Base-by-base conservation (phyloP, 2,888 invertebrate genomes). In the Chrysodeixis includens region DNA sequence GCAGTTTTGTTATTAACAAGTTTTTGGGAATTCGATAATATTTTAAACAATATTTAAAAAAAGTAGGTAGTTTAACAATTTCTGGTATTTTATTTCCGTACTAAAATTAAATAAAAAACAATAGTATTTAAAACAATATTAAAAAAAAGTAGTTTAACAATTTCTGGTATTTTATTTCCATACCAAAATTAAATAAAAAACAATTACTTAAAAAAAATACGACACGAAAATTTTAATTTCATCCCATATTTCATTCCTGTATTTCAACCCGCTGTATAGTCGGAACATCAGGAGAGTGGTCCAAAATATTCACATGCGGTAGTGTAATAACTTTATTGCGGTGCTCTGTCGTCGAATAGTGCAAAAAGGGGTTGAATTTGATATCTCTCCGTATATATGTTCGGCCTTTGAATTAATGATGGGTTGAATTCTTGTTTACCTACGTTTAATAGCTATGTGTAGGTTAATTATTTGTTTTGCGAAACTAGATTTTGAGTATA, bases 251-350 rank as follows among this genome's bases (percentile, higher is more conserved):
- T 66, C 61, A 67, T 40, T 22, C 32, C 65, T 62, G 16, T 69
- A 62, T 70, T 81, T 60, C 66, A 72, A 65, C 81, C 12, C 65
- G 22, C 78, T 78, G 79, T 81, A 78, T 60, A 62, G 30, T 59
- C 52, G 26, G 40, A 40, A 22, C 52, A 70, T 66, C 61, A 57
- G 59, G 56, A 30, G 60, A 64, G 57, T 78, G 46, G 54, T 20
- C 35, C 67, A 32, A 72, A 81, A 78, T 69, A 81, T 76, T 70
- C 72, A 52, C 67, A 55, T 61, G 30, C 54, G 56, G 9, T 44
- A 30, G 65, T 59, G 70, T 79, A 74, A 79, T 79, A 79, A 74
- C 74, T 79, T 76, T 76, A 81, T 81, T 76, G 71, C 67, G 54
- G 56, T 56, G 46, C 22, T 49, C 63, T 67, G 68, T 66, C 65